Evolutionary conservation across 2,113 vertebrate species (phyloP).

Genomic region (Agapornis roseicollis): DNA sequence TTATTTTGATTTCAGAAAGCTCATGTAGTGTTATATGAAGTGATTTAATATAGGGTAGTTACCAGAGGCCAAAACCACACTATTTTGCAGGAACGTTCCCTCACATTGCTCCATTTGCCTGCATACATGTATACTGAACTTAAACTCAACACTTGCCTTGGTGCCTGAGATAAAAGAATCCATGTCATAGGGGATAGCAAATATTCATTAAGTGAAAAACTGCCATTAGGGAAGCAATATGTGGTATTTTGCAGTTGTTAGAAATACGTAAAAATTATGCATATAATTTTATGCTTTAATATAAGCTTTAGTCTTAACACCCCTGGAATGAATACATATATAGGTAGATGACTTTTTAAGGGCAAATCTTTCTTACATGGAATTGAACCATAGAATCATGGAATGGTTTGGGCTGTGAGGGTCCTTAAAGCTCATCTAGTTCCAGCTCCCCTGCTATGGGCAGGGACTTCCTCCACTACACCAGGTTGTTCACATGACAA

Average conservation of each 20-base stretch:
- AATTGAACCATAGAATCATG: neutral
- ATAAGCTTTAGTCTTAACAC: neutral
- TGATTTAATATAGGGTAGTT: neutral
- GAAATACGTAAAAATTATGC: neutral
- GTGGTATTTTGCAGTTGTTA: neutral
- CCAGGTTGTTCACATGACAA: neutral
- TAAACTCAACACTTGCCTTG: neutral
- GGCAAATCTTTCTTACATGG: neutral
- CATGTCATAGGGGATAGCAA: neutral
- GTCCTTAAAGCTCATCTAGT: neutral
- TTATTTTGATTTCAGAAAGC: neutral
- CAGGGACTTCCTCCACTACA: neutral
- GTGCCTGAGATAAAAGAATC: neutral
- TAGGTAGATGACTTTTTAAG: neutral
- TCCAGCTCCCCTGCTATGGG: neutral
- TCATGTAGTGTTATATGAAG: neutral
- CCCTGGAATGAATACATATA: neutral
- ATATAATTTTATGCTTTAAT: neutral
- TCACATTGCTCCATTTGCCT: neutral
- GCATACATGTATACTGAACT: neutral
- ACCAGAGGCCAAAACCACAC: neutral
- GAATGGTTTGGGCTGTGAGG: neutral
- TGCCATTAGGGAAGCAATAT: neutral
- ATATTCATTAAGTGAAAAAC: neutral
- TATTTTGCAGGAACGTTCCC: neutral